Evolutionary conservation across 1,140 invertebrate genomes (phyloP).

Genomic region (Penaeus chinensis): DNA sequence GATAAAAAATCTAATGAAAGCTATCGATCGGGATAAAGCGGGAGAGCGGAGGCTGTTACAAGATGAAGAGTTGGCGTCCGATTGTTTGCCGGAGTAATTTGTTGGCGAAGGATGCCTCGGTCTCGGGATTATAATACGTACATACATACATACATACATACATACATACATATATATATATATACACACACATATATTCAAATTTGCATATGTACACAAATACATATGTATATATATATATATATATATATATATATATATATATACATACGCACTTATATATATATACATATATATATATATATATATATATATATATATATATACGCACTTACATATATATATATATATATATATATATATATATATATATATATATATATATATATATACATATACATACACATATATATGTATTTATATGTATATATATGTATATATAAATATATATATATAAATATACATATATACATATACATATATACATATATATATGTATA

Average conservation of each 20-base stretch:
- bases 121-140: neutral
- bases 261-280: constrained; percentile 23
- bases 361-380: constrained; percentile 21
- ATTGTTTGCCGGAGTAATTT: neutral
- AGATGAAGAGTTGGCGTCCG: neutral
- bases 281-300: neutral
- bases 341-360: constrained; percentile 11
- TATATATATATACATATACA: constrained; percentile 26
- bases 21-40: neutral
- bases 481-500: too few species aligned
- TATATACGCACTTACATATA: neutral
- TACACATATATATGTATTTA: constrained; percentile 14
- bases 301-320: neutral
- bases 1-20: constrained; percentile 15
- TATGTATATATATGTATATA: neutral
- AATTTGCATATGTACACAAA: constrained; percentile 1
- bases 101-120: neutral
- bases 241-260: constrained; percentile 41
- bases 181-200: neutral
- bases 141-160: constrained; percentile 1
- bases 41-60: neutral
- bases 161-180: constrained; percentile 18
- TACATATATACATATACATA: too few species aligned
- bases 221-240: constrained; percentile 36
- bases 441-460: too few species aligned